phyloP scores from a whole-genome alignment of 1,140 invertebrate genomes.

The Matsumurasca onukii region DNA sequence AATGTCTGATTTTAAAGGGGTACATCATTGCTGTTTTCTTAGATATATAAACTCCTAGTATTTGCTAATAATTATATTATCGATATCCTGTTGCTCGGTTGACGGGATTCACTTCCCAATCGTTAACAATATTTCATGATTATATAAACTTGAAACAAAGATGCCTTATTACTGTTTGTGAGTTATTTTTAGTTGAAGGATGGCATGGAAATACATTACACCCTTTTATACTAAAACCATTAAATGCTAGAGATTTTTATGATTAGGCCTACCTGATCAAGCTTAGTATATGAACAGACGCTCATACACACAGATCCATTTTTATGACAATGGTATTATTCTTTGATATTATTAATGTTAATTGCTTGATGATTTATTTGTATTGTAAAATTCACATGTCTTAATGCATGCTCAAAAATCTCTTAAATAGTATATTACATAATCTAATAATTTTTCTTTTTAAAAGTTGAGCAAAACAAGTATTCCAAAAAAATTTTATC shows the following conservation, averaged over 20 bases:
- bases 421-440: background rate
- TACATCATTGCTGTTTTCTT: slow-evolving; percentile 43
- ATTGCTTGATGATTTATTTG: background rate
- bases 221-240: background rate
- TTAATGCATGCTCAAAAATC: background rate
- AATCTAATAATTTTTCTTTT: background rate
- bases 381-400: background rate
- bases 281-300: slow-evolving; percentile 4
- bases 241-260: slow-evolving; percentile 4
- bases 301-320: slow-evolving; percentile 3
- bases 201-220: slow-evolving; percentile 11
- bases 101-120: slow-evolving; percentile 30
- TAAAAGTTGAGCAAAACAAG: background rate
- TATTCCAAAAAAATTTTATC: background rate
- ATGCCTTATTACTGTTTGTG: slow-evolving; percentile 45
- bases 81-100: slow-evolving; percentile 35
- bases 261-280: slow-evolving; percentile 5
- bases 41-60: slow-evolving; percentile 31
- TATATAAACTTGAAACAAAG: slow-evolving; percentile 39
- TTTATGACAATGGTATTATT: background rate
- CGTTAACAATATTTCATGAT: slow-evolving; percentile 38
- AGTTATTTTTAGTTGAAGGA: slow-evolving; percentile 38
- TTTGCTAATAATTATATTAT: slow-evolving; percentile 31
- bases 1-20: slow-evolving; percentile 39
- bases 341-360: background rate